Evolutionary conservation across 2,113 vertebrate species (phyloP).

Genomic region (Monopterus albus): DNA sequence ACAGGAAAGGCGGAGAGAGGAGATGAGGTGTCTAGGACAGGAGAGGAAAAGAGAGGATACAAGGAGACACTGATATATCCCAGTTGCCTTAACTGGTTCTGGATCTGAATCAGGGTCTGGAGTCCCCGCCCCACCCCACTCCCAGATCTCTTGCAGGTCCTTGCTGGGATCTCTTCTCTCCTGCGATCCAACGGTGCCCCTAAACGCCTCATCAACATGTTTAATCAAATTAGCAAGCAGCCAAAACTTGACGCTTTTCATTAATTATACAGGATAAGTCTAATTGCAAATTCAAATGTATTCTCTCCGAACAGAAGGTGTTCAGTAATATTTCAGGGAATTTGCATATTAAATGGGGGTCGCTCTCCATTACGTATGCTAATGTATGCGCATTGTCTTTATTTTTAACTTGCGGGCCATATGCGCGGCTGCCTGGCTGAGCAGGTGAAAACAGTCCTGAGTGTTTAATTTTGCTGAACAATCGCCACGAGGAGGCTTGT

Average conservation of each 20-base stretch:
- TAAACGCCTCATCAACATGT: conserved; percentile 95
- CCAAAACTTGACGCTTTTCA: conserved; percentile 96
- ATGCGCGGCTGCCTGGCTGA: conserved; percentile 85
- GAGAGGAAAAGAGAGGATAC: not conserved
- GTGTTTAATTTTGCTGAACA: conserved; percentile 82
- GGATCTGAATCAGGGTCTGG: conserved; percentile 1
- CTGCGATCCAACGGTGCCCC: conserved; percentile 60
- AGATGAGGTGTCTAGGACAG: not conserved
- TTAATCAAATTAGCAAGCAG: conserved; percentile 96
- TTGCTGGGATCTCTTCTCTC: conserved; percentile 18
- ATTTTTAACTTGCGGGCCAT: conserved; percentile 94
- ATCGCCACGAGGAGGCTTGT: conserved; percentile 74
- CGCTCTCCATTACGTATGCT: conserved; percentile 90
- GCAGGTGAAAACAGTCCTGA: conserved; percentile 84
- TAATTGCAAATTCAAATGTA: conserved; percentile 98
- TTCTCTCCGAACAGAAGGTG: conserved; percentile 96
- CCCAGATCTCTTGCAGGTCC: not conserved
- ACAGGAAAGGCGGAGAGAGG: not conserved
- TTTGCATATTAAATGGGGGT: conserved; percentile 98
- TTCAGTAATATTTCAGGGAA: conserved; percentile 94
- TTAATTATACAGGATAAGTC: conserved; percentile 99
- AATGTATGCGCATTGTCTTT: conserved; percentile 95
- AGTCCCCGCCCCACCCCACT: too few species aligned
- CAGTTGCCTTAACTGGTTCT: too few species aligned
- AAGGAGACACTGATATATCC: too few species aligned